Evolutionary conservation across 2,113 vertebrate genomes (phyloP).

Genomic region (Phrynosoma blainvillii): DNA sequence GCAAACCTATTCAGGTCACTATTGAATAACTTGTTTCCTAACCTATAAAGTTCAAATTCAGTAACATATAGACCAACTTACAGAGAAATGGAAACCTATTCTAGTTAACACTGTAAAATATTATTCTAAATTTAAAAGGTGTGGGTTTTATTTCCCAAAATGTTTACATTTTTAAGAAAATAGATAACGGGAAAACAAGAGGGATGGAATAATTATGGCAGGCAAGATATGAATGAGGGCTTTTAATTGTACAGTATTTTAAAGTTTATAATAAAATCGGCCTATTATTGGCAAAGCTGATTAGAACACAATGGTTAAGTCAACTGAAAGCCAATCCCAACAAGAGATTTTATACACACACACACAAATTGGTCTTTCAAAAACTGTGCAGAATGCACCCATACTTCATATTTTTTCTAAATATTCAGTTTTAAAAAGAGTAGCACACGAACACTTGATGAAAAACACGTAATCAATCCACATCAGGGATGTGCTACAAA

Average conservation of each 20-base stretch:
- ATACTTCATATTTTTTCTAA: background rate
- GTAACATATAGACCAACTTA: background rate
- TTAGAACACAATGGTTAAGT: background rate
- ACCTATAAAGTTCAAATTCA: background rate
- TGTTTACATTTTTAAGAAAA: too few species aligned
- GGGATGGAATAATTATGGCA: background rate
- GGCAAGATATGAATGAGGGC: background rate
- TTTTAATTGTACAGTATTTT: background rate
- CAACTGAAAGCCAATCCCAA: background rate
- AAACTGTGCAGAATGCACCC: background rate
- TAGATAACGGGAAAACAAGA: background rate
- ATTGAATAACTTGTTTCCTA: background rate
- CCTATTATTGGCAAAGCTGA: background rate
- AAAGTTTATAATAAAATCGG: constrained; percentile 42
- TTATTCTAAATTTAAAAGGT: too few species aligned
- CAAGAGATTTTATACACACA: background rate
- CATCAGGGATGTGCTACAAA: background rate
- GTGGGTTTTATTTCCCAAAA: too few species aligned
- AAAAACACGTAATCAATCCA: background rate
- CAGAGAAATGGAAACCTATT: background rate
- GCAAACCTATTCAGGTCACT: background rate
- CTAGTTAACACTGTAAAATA: background rate
- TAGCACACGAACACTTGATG: background rate
- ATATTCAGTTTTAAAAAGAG: background rate
- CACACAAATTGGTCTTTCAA: background rate